Conservation (phyloP, 1,140 invertebrate species). For the Pollicipes pollicipes region DNA sequence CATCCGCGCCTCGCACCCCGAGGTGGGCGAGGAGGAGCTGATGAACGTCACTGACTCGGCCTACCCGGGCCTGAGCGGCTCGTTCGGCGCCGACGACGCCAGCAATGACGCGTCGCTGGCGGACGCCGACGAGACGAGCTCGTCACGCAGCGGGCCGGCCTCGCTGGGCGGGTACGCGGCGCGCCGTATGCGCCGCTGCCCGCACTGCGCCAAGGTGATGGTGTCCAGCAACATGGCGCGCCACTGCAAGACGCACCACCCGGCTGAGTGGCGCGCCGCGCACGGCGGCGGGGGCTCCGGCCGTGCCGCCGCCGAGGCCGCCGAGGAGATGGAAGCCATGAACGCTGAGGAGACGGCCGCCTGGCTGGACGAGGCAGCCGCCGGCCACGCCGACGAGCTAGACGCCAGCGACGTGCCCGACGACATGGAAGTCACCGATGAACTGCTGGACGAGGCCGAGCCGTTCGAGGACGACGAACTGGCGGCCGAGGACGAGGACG, state of each 20-base stretch:
- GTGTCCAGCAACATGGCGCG: neutral
- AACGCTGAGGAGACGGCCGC: neutral
- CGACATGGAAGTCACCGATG: neutral
- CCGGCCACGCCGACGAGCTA: no score
- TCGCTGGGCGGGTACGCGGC: neutral
- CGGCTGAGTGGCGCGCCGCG: neutral
- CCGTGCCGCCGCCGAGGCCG: neutral
- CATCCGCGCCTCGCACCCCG: conserved; percentile 2
- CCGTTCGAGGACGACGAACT: no score
- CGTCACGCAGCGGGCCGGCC: neutral
- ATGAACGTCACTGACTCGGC: neutral
- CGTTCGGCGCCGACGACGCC: neutral
- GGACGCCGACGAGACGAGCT: conserved; percentile 3
- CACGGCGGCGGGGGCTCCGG: neutral
- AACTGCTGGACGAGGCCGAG: no score
- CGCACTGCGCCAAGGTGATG: neutral
- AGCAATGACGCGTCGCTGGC: neutral
- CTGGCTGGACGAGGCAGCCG: neutral
- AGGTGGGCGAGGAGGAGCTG: neutral
- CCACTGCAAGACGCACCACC: neutral
- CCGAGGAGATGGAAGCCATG: neutral
- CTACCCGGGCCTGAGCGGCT: neutral
- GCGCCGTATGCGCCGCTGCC: neutral
- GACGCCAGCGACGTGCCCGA: no score
- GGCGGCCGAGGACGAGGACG: neutral